Conservation (phyloP, 2,113 vertebrate species). For the Aptenodytes patagonicus region DNA sequence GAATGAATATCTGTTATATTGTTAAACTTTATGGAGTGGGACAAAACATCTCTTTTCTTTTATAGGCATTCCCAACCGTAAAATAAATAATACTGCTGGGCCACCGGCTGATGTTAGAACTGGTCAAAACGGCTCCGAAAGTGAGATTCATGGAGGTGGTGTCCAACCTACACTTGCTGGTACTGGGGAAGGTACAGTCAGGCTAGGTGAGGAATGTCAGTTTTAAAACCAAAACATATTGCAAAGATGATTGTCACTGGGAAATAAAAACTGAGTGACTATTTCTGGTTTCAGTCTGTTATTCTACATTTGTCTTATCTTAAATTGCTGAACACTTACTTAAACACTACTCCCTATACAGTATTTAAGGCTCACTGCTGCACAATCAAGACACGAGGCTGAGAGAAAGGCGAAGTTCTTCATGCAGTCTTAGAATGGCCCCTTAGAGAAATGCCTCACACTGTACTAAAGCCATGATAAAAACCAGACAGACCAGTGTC, state of each 20-base stretch:
- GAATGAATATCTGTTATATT: neutral
- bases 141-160: conserved; percentile 69
- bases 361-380: neutral
- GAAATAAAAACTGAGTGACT: neutral
- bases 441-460: neutral
- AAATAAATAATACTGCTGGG: conserved; percentile 68
- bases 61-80: conserved; percentile 86
- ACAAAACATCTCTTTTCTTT: neutral
- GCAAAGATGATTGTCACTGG: neutral
- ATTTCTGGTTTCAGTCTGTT: neutral
- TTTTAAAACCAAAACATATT: neutral
- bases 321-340: neutral
- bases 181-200: conserved; percentile 75
- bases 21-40: neutral
- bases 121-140: conserved; percentile 76
- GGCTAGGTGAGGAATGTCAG: conserved; percentile 76
- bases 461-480: neutral
- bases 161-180: conserved; percentile 77
- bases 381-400: neutral
- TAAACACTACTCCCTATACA: neutral
- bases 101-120: conserved; percentile 71
- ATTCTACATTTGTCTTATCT: neutral
- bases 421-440: neutral
- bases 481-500: neutral
- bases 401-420: neutral